Conservation (phyloP, 2,888 invertebrate species). For the Imbricaverruca yamaguchii region DNA sequence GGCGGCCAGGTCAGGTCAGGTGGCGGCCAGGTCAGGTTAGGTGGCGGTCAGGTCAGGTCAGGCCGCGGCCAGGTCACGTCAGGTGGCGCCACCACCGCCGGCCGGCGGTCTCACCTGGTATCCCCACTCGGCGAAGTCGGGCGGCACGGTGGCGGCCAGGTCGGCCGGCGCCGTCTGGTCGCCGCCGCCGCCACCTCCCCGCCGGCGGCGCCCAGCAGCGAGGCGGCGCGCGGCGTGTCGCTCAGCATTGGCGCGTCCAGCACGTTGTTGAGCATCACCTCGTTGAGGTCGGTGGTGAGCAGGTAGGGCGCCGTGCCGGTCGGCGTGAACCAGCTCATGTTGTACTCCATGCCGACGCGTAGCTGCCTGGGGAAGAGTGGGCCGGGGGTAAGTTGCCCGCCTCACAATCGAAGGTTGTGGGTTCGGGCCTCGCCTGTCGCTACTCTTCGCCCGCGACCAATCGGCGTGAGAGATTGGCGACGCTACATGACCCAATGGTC, state of each 20-base stretch:
- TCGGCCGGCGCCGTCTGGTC: background rate
- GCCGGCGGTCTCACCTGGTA: background rate
- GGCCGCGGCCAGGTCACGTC: background rate
- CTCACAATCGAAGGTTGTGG: no score
- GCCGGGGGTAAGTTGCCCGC: background rate
- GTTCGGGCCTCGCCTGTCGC: no score
- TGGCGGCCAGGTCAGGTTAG: background rate
- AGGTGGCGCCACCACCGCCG: no score
- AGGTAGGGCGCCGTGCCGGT: conserved; percentile 3
- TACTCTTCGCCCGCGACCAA: no score
- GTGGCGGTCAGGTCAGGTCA: no score
- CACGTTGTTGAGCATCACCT: conserved; percentile 33
- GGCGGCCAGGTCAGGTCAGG: no score
- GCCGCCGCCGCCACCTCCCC: background rate
- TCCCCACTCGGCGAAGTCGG: conserved; percentile 11
- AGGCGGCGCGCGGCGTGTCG: conserved; percentile 32
- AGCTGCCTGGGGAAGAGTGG: background rate
- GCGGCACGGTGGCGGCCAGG: conserved; percentile 12
- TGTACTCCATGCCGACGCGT: conserved; percentile 12
- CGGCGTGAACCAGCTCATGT: conserved; percentile 17
- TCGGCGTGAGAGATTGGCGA: no score
- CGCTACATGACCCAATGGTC: no score
- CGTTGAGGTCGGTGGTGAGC: conserved; percentile 24
- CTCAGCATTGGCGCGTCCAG: conserved; percentile 33
- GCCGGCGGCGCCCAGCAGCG: conserved; percentile 14